Conservation (phyloP, 2,113 vertebrate genomes). For the Bucco capensis region DNA sequence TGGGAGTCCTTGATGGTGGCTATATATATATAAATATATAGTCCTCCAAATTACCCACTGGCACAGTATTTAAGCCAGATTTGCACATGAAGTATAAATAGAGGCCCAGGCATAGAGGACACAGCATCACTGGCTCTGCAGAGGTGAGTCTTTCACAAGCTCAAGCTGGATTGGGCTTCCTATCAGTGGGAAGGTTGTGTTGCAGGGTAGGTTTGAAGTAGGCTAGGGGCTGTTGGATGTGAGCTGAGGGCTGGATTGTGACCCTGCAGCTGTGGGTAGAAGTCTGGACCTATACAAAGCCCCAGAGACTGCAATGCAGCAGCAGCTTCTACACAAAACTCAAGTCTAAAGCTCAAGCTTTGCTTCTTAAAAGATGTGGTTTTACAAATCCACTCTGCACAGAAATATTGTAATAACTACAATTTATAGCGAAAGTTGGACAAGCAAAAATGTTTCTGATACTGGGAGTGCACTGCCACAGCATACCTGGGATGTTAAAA, state of each 20-base stretch:
- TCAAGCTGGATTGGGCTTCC: background rate
- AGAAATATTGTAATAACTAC: background rate
- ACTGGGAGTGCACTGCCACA: background rate
- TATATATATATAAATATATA: background rate
- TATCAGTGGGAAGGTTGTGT: background rate
- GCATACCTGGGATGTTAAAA: background rate
- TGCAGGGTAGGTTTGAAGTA: background rate
- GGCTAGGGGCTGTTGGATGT: no score
- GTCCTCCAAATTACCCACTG: background rate
- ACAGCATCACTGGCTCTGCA: background rate
- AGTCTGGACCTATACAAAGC: background rate
- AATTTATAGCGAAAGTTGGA: background rate
- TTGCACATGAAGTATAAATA: background rate
- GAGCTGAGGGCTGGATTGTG: background rate
- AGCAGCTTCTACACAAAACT: accelerated
- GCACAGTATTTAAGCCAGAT: background rate
- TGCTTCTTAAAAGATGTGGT: background rate
- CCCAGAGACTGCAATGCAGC: background rate
- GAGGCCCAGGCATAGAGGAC: no score
- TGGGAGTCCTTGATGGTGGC: background rate
- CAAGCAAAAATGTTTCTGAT: accelerated
- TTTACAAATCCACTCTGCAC: background rate
- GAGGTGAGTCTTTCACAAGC: background rate
- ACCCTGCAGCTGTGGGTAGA: background rate
- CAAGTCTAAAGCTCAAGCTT: background rate